Evolutionary conservation across 2,113 vertebrate genomes (phyloP).

Genomic region (Menidia beryllina): DNA sequence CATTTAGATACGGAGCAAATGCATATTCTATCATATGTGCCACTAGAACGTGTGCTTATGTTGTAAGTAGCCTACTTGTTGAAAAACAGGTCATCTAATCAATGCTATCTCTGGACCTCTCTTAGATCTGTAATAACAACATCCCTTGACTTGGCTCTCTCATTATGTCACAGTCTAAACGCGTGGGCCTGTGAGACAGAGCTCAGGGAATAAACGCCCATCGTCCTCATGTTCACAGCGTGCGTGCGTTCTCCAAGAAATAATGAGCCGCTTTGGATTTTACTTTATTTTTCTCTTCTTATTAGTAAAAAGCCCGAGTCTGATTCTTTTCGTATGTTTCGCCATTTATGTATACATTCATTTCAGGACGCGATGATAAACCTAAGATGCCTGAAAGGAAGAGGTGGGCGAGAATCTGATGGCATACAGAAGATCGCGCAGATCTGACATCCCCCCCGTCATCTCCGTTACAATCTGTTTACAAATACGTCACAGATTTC

Average conservation of each 20-base stretch:
- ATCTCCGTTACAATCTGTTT: background rate
- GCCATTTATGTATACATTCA: conserved; percentile 74
- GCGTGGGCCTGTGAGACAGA: conserved; percentile 18
- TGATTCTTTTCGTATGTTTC: conserved; percentile 72
- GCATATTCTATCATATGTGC: background rate
- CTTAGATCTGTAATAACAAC: too few species aligned
- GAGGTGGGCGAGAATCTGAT: background rate
- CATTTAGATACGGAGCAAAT: too few species aligned
- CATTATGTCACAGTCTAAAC: background rate
- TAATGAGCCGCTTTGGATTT: conserved; percentile 75
- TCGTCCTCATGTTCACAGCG: fast-evolving
- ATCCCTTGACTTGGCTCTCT: too few species aligned
- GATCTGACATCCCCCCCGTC: too few species aligned
- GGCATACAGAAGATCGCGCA: background rate
- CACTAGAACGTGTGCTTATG: too few species aligned
- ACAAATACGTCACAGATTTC: conserved; percentile 40
- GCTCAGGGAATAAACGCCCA: background rate
- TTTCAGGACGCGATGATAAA: conserved; percentile 51
- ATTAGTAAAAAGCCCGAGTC: conserved; percentile 69
- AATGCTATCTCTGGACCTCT: too few species aligned
- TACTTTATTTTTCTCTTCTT: conserved; percentile 76
- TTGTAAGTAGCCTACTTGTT: too few species aligned
- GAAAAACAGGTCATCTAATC: too few species aligned
- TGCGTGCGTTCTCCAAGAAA: conserved; percentile 52
- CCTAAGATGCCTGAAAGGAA: too few species aligned